Evolutionary conservation across 2,113 vertebrate genomes (phyloP), one percentile per base, ranked within the genome.

Genomic region (Eolophus roseicapilla): DNA sequence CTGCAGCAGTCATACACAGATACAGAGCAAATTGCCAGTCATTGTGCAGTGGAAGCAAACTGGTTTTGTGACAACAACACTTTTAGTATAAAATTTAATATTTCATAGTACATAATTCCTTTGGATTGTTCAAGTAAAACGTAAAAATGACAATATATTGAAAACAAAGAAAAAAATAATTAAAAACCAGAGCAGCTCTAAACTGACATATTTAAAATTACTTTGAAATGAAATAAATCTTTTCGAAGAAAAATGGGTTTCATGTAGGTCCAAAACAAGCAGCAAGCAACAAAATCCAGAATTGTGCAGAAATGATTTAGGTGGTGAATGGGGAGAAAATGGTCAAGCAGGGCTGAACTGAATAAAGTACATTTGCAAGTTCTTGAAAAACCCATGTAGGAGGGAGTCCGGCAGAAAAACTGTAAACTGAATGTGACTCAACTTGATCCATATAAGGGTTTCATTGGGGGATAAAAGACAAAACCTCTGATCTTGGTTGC

Each of bases 401-500:
- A 86, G 43, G 64, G 79, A 78, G 44, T 81, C 79, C 39, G 0
- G 0, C 28, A 59, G 73, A 43, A 87, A 92, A 83, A 59, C 33
- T 29, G 41, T 92, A 49, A 63, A 62, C n/a, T 55, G 28, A 31
- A 15, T 82, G 17, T 76, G 78, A 90, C 67, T 95, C 90, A 90
- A 15, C 59, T 85, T 67, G 46, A 70, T 82, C 59, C 71, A 70
- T 37, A 82, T 90, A 71, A 83, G 16, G 24, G 55, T 94, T 94
- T 96, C 49, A 24, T n/a, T 59, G 44, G 37, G 37, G 46, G 33
- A 57, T 85, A 80, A 90, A 92, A 90, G 67, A 53, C 18, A 70
- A 94, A 94, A 90, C 78, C 44, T 94, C 85, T 92, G 55, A 84
- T 89, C 92, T 79, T 52, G 41, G 52, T 83, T 82, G 55, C 79